Base-by-base conservation (phyloP, 2,888 invertebrate species). In the Aspidiotus rigidus region DNA sequence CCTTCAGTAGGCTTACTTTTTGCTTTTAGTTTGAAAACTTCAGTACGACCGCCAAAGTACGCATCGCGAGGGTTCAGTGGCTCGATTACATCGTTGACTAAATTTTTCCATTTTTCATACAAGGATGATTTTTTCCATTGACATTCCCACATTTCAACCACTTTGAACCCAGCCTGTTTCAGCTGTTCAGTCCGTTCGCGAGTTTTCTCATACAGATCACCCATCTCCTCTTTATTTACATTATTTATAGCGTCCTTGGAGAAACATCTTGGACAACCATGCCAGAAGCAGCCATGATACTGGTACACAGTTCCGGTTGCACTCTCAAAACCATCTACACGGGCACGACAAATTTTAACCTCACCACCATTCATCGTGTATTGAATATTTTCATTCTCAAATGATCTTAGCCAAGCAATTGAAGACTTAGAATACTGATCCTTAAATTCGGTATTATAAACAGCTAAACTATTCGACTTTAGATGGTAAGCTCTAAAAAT, bases 21-120 rank as follows among this genome's bases (percentile, higher is more conserved):
- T n/a, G 70, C 71, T 53, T 56, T 67, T 63, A 74, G 69, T 69
- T 73, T 72, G 49, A 70, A 70, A 15, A 72, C 72, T 63, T 74
- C 72, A 9, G 73, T 74, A 71, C 73, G 67, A 44, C 73, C 73
- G 0, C 73, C 73, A 69, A 70, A 74, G 64, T 73, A 73, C 41
- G 72, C 72, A 63, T 74, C 70, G 69, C 72, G 69, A 62, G 73
- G 72, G 40, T 73, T 70, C 28, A 73, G 57, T 16, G 66, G 62
- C 61, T 66, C 70, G 11, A 70, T 69, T 55, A 70, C 40, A 61
- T 16, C 64, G 71, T n/a, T n/a, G n/a, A n/a, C 44, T n/a, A 42
- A 44, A 13, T 57, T 69, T 69, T 53, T 15, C 16, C 41, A 42
- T 11, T 42, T 72, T 56, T 49, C 67, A 53, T 69, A 69, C 55